Evolutionary conservation across 2,113 vertebrate genomes (phyloP).

Genomic region (Cebus imitator): DNA sequence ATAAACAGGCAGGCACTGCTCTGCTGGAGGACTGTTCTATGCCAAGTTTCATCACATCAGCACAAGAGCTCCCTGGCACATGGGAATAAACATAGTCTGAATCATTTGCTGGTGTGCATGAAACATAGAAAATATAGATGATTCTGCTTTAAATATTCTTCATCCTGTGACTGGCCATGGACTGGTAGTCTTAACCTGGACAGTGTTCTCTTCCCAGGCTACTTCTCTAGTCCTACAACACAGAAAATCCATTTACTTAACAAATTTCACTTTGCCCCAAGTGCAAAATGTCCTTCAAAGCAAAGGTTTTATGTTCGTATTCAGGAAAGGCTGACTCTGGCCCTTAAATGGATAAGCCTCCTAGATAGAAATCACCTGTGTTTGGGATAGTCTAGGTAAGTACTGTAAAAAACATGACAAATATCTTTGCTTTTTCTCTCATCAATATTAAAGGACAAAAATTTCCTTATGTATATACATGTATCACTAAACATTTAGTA

Average conservation of each 20-base stretch:
- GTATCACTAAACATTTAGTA: constrained; percentile 14
- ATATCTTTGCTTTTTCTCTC: constrained; percentile 24
- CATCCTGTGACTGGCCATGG: neutral
- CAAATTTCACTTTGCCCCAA: constrained; percentile 46
- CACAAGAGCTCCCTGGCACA: neutral
- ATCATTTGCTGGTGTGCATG: neutral
- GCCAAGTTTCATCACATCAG: neutral
- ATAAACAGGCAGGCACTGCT: neutral
- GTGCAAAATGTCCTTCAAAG: constrained; percentile 20
- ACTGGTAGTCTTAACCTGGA: neutral
- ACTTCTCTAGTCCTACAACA: neutral
- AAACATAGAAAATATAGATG: neutral
- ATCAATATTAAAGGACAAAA: neutral
- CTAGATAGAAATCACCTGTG: constrained; percentile 6
- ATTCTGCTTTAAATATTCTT: neutral
- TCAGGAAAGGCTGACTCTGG: neutral
- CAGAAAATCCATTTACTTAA: constrained; percentile 24
- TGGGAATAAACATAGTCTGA: neutral
- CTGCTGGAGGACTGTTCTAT: neutral
- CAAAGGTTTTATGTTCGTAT: constrained; percentile 17
- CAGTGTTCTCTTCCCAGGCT: neutral
- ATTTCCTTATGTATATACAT: neutral
- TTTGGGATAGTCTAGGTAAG: neutral
- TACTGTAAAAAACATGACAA: constrained; percentile 11
- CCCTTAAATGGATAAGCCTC: neutral